Base-by-base conservation (phyloP, 2,888 invertebrate genomes). In the Drosophila prolongata region DNA sequence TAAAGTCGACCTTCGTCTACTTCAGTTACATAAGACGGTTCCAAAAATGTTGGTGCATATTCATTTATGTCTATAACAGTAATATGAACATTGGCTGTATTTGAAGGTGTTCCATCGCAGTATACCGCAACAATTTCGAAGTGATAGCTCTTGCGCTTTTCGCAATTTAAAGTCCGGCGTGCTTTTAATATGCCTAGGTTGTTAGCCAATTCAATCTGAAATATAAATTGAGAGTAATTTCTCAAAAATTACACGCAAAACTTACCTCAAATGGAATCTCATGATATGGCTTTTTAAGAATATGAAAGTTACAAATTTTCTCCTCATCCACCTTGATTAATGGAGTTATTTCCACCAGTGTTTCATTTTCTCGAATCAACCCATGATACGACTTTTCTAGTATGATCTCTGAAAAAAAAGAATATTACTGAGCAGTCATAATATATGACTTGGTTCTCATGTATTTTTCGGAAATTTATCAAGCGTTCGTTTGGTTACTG, bases 41-140 rank as follows among this genome's bases (percentile, higher is more conserved):
- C 96, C 57, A 96, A 94, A 93, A 98, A 99, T 72, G 96, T 96
- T 2, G 99, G 99, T 30, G 97, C 96, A 93, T 96, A 98, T 92
- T 98, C 98, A 93, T 99, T 99, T 81, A 98, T 98, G 93, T 99
- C 99, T 66, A 97, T 96, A 73, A 99, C 98, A 19, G 97, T 97
- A 89, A 99, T 97, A 93, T 97, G 97, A 57, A 98, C 97, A 40
- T 97, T 97, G 3, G 97, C 98, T 89, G 98, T 97, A 91, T 96
- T 95, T 24, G 96, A 96, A 89, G 96, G 96, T 75, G 95, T 95
- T 70, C 97, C 97, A 90, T 96, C 96, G 92, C 98, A 98, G 78
- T 97, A 97, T 72, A 98, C 95, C 42, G 98, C 98, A 60, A 97
- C 96, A 91, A 98, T 97, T 93, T 98, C 97, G 93, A 99, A 98